Conservation (phyloP, 2,888 invertebrate genomes). For the Drosophila dives region DNA sequence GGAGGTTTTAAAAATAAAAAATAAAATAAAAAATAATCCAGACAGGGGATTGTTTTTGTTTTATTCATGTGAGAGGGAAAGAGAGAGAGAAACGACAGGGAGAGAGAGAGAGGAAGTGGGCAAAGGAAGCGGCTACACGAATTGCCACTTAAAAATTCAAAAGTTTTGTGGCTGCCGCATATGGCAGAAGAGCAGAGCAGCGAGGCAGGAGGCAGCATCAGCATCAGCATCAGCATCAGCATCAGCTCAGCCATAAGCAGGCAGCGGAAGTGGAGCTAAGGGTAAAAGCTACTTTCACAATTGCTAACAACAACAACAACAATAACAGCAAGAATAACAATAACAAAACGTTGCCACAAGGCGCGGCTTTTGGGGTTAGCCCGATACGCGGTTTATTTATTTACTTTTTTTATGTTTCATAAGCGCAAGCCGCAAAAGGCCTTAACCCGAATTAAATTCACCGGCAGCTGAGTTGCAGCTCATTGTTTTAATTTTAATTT, state of each 20-base stretch:
- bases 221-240: constrained; percentile 30
- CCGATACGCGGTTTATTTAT: constrained; percentile 55
- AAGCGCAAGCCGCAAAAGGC: constrained; percentile 46
- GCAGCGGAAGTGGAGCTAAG: constrained; percentile 38
- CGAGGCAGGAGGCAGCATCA: neutral
- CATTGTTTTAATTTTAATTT: constrained; percentile 49
- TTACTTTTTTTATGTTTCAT: constrained; percentile 34
- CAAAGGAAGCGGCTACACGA: constrained; percentile 73
- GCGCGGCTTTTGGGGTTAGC: constrained; percentile 64
- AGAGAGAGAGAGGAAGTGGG: constrained; percentile 12
- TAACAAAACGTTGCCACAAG: constrained; percentile 63
- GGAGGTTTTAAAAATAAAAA: constrained; percentile 34
- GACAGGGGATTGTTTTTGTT: constrained; percentile 39
- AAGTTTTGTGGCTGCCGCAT: constrained; percentile 76
- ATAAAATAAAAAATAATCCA: constrained; percentile 3
- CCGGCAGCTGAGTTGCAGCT: constrained; percentile 33
- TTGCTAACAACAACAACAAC: constrained; percentile 57
- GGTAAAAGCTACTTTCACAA: constrained; percentile 44
- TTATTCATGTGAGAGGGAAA: constrained; percentile 15
- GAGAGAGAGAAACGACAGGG: constrained; percentile 4
- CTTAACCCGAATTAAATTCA: constrained; percentile 70
- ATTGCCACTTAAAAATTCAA: constrained; percentile 80
- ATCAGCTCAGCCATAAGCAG: constrained; percentile 37
- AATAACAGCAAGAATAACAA: constrained; percentile 48
- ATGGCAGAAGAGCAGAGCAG: constrained; percentile 50